phyloP scores from a whole-genome alignment of 2,113 vertebrate genomes.

The Furnarius figulus region DNA sequence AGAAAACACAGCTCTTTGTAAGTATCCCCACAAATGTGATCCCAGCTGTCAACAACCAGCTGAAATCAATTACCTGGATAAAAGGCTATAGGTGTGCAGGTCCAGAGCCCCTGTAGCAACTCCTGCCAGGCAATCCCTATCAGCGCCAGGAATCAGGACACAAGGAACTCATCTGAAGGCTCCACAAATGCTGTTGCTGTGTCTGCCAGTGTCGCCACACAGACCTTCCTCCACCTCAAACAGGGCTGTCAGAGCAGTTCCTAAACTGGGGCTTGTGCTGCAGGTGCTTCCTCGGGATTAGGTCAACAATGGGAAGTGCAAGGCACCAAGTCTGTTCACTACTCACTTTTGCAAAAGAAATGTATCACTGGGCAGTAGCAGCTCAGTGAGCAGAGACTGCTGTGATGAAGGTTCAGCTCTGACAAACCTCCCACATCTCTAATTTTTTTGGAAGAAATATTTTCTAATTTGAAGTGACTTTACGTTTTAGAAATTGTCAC shows the following conservation, averaged over 20 bases:
- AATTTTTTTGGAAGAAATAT: background rate
- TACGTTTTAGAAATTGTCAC: background rate
- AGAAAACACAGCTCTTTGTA: background rate
- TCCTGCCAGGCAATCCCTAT: too few species aligned
- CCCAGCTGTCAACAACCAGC: background rate
- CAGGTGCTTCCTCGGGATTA: accelerated
- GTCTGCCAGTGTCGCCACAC: accelerated
- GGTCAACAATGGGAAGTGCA: accelerated
- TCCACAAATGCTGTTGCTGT: accelerated
- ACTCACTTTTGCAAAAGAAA: accelerated
- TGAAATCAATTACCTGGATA: background rate
- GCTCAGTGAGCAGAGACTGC: accelerated
- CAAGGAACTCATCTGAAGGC: accelerated
- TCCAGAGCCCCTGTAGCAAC: background rate
- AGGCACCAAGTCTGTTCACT: background rate
- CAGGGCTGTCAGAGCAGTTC: accelerated
- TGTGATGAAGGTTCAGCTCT: background rate
- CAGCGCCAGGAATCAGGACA: accelerated
- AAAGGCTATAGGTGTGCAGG: accelerated
- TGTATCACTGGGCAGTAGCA: accelerated
- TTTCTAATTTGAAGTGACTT: background rate
- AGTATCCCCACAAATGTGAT: background rate
- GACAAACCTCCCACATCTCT: background rate
- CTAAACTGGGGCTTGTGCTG: background rate
- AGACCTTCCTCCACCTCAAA: background rate